phyloP scores from a whole-genome alignment of 2,113 vertebrate species.

The Microtus montanus region DNA sequence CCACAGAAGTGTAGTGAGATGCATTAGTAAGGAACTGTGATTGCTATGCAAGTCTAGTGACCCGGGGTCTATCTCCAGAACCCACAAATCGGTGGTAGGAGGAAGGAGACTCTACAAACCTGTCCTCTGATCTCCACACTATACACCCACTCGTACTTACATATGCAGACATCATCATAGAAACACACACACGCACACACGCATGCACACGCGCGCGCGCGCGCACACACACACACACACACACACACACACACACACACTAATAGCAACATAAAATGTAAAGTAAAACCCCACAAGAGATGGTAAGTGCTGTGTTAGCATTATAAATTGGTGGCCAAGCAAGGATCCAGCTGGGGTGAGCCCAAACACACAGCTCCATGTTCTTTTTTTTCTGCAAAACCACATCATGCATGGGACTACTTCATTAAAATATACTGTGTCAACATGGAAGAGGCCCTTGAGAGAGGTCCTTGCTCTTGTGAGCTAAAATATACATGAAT shows the following conservation, averaged over 20 bases:
- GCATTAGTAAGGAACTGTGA: background rate
- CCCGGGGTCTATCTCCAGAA: background rate
- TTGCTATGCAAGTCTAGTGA: background rate
- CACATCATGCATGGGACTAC: background rate
- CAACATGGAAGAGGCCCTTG: background rate
- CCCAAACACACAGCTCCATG: background rate
- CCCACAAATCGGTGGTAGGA: background rate
- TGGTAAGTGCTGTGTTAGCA: background rate
- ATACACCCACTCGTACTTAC: background rate
- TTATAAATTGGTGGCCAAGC: background rate
- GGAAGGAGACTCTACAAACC: background rate
- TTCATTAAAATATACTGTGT: background rate
- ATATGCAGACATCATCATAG: background rate
- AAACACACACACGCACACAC: background rate
- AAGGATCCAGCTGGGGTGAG: background rate
- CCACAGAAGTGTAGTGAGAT: background rate
- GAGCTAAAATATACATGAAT: slow-evolving; percentile 10
- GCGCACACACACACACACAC: too few species aligned
- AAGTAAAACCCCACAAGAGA: background rate
- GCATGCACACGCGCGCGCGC: too few species aligned
- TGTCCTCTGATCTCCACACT: background rate
- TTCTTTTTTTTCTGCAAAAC: background rate
- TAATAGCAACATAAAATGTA: background rate
- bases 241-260: background rate
- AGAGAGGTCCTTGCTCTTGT: slow-evolving; percentile 1